phyloP scores from a whole-genome alignment of 2,113 vertebrate species.

The Phyllostomus discolor region DNA sequence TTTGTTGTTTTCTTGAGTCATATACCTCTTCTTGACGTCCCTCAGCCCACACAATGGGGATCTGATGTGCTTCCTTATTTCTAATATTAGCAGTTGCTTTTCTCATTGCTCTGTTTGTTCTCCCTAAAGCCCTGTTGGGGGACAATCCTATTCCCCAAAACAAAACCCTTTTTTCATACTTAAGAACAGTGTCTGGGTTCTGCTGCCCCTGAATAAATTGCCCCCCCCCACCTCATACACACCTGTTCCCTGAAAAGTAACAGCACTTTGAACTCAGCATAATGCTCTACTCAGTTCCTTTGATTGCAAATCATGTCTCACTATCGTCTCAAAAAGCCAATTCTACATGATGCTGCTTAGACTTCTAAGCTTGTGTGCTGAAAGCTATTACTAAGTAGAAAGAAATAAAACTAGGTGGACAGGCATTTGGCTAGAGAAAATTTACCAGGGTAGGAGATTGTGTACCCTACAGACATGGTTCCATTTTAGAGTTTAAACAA shows the following conservation, averaged over 20 bases:
- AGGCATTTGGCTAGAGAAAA: background rate
- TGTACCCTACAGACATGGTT: background rate
- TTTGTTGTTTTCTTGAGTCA: background rate
- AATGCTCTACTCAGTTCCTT: background rate
- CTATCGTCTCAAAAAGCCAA: background rate
- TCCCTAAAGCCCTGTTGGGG: background rate
- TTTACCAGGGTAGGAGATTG: background rate
- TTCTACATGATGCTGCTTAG: background rate
- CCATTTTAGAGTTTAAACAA: background rate
- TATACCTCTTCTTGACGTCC: background rate
- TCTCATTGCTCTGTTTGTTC: background rate
- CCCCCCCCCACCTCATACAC: background rate
- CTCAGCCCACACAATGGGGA: background rate
- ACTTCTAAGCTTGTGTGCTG: background rate
- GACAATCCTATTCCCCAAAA: background rate
- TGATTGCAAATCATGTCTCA: background rate
- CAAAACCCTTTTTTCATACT: background rate
- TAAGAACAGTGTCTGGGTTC: background rate
- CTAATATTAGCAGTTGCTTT: background rate
- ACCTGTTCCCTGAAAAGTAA: background rate
- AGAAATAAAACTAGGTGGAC: background rate
- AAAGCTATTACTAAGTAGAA: background rate
- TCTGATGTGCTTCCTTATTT: background rate
- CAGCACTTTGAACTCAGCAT: too few relatives aligned
- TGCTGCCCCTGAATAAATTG: background rate